A percentile compares a stretch with the other conserved stretches of the same genome.
Evolutionary conservation across 2,113 vertebrate species (phyloP).

Genomic region (Neotoma lepida): DNA sequence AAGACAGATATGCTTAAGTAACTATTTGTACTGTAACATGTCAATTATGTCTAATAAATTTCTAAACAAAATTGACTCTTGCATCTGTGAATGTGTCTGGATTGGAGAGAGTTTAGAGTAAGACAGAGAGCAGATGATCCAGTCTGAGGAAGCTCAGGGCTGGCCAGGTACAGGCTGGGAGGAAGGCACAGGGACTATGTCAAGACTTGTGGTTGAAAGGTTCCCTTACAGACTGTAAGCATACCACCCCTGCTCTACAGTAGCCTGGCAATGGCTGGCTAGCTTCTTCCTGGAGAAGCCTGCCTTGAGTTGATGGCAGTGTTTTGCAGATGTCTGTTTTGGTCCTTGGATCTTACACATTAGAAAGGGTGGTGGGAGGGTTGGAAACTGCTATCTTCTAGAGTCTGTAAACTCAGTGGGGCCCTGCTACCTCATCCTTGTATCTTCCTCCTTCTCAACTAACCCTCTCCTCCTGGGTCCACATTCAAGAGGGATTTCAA

Average conservation of each 20-base stretch:
- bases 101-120: background rate
- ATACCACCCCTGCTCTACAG: background rate
- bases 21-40: slow-evolving; percentile 18
- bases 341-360: background rate
- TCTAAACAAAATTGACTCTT: slow-evolving; percentile 5
- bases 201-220: background rate
- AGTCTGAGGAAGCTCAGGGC: background rate
- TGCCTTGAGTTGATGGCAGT: background rate
- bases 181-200: background rate
- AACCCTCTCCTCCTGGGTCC: background rate
- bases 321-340: background rate
- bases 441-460: background rate
- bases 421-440: background rate
- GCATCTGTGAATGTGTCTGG: background rate
- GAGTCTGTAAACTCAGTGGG: background rate
- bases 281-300: background rate
- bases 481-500: background rate
- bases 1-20: slow-evolving; percentile 2
- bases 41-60: slow-evolving; percentile 71
- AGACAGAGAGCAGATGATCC: background rate
- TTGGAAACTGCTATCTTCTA: background rate
- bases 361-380: background rate
- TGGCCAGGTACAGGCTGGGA: background rate
- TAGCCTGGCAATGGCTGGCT: background rate
- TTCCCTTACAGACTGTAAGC: background rate